Conservation (phyloP, 1,140 invertebrate species). For the Stenopsyche tienmushanensis region DNA sequence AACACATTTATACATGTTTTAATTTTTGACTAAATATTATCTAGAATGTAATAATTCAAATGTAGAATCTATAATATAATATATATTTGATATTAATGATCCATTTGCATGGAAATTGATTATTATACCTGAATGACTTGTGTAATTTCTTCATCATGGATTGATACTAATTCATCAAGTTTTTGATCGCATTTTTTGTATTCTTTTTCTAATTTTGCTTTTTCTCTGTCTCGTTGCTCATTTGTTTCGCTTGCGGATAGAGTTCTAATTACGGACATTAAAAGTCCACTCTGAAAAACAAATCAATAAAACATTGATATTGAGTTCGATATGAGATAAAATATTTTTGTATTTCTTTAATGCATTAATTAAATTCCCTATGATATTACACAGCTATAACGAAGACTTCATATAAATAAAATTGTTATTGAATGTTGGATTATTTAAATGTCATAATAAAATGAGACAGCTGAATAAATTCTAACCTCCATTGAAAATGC, state of each 20-base stretch:
- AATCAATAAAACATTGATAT: slow-evolving; percentile 38
- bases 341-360: slow-evolving; percentile 28
- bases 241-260: slow-evolving; percentile 90
- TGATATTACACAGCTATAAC: neutral
- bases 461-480: too few relatives aligned
- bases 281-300: slow-evolving; percentile 74
- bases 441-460: too few relatives aligned
- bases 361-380: neutral
- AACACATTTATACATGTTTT: too few relatives aligned
- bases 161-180: slow-evolving; percentile 84
- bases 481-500: too few relatives aligned
- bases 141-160: slow-evolving; percentile 85
- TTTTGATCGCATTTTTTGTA: slow-evolving; percentile 87
- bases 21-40: too few relatives aligned
- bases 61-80: too few relatives aligned
- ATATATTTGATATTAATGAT: too few relatives aligned
- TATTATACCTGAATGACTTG: slow-evolving; percentile 78
- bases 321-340: slow-evolving; percentile 15
- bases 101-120: too few relatives aligned
- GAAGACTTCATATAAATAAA: too few relatives aligned
- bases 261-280: slow-evolving; percentile 91
- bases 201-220: slow-evolving; percentile 89
- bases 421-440: too few relatives aligned
- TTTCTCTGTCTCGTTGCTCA: slow-evolving; percentile 92
- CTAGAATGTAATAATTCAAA: too few relatives aligned